Percentiles rank a stretch among this genome's conserved stretches.
phyloP scores from a whole-genome alignment of 2,888 invertebrate species.

The Adineta ricciae region DNA sequence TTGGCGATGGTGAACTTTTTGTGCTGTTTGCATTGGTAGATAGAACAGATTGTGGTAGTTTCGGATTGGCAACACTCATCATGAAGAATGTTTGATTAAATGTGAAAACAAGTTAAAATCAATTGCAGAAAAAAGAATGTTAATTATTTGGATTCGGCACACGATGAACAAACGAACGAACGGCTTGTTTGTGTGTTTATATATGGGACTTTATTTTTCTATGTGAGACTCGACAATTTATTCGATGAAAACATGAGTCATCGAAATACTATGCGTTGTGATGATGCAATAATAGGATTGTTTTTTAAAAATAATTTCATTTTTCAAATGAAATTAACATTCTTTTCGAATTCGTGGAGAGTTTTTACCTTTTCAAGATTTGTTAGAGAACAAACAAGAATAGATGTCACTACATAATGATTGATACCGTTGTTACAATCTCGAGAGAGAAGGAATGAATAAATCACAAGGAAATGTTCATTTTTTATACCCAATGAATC shows the following conservation, averaged over 20 bases:
- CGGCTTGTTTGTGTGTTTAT: background rate
- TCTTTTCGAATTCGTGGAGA: too few species aligned
- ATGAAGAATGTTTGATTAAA: background rate
- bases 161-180: background rate
- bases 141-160: background rate
- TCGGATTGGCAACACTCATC: background rate
- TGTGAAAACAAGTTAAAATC: background rate
- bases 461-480: too few species aligned
- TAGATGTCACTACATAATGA: background rate
- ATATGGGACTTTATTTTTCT: background rate
- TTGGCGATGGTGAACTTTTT: background rate
- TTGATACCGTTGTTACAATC: background rate
- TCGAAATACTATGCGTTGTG: background rate
- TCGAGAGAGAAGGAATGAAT: too few species aligned
- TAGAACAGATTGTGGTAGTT: background rate
- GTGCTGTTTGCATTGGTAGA: background rate
- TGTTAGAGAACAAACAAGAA: background rate
- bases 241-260: background rate
- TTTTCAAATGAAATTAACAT: background rate
- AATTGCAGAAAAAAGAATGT: background rate
- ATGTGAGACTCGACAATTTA: background rate
- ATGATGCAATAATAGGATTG: background rate
- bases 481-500: too few species aligned
- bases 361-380: too few species aligned
- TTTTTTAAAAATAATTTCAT: background rate